Percentiles rank a stretch among this genome's conserved stretches.
phyloP scores from a whole-genome alignment of 2,888 invertebrate genomes.

The Pinctada fucata region DNA sequence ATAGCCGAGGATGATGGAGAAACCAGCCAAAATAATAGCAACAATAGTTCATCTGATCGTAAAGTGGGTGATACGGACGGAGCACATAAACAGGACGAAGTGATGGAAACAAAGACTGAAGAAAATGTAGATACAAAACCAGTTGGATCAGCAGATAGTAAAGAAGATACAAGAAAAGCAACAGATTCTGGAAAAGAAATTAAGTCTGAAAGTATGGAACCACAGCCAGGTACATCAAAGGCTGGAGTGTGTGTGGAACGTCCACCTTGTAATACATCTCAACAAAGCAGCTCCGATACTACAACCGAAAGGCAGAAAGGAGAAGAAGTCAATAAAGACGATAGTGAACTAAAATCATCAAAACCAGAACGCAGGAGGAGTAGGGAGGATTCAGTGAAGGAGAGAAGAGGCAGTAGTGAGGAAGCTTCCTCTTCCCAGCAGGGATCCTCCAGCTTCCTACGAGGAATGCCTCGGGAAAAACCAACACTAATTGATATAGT shows the following conservation, averaged over 20 bases:
- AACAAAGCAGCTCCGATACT: background rate
- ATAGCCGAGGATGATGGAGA: background rate
- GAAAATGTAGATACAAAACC: background rate
- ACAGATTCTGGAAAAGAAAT: background rate
- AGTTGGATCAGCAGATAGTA: conserved; percentile 5
- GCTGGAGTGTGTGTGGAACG: background rate
- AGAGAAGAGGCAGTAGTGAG: conserved; percentile 9
- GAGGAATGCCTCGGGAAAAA: conserved; percentile 48
- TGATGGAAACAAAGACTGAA: background rate
- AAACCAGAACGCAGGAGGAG: background rate
- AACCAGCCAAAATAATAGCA: background rate
- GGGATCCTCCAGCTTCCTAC: background rate
- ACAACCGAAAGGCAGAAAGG: background rate
- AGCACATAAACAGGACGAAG: background rate
- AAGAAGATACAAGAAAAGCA: conserved; percentile 18
- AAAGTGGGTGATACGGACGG: background rate
- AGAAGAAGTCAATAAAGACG: conserved; percentile 4
- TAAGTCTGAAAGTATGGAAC: background rate
- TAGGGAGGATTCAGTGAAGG: conserved; percentile 2
- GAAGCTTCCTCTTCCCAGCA: conserved; percentile 15
- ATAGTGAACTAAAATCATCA: conserved; percentile 17
- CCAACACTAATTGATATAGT: conserved; percentile 65
- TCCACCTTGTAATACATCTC: background rate
- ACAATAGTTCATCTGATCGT: background rate
- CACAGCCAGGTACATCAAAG: background rate